phyloP scores from a whole-genome alignment of 2,797 vertebrate genomes.

The Danio choprae region DNA sequence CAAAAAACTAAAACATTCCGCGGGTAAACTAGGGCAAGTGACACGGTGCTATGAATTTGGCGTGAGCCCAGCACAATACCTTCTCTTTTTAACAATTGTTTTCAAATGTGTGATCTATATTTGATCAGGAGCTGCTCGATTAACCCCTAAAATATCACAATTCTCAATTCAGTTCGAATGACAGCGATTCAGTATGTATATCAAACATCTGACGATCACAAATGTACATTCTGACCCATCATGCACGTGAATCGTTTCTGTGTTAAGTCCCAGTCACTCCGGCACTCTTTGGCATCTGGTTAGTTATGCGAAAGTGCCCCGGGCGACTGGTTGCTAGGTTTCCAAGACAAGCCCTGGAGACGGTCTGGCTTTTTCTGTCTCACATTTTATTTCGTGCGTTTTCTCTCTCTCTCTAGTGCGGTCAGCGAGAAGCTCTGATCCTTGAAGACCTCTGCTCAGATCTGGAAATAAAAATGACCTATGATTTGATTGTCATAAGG shows the following conservation, averaged over 20 bases:
- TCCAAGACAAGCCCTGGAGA: constrained; percentile 50
- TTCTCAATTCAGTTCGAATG: too few relatives aligned
- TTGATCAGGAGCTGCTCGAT: too few relatives aligned
- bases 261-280: constrained; percentile 14
- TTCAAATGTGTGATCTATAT: too few relatives aligned
- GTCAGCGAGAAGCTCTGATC: constrained; percentile 20
- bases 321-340: constrained; percentile 55
- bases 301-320: constrained; percentile 29
- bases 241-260: constrained; percentile 8
- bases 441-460: not conserved
- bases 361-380: constrained; percentile 18
- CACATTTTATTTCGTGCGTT: not conserved
- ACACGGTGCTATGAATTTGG: too few relatives aligned
- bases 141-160: too few relatives aligned
- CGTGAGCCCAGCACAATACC: too few relatives aligned
- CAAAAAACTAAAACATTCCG: too few relatives aligned
- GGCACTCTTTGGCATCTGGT: constrained; percentile 42
- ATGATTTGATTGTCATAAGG: too few relatives aligned
- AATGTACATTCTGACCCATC: not conserved
- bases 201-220: too few relatives aligned
- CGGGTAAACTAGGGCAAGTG: too few relatives aligned
- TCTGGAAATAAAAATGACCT: not conserved
- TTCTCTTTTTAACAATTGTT: too few relatives aligned
- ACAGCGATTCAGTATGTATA: too few relatives aligned
- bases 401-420: not conserved